A percentile compares a stretch with the other conserved stretches of the same genome.
Evolutionary conservation across 2,113 vertebrate species (phyloP).

Genomic region (Agapornis roseicollis): DNA sequence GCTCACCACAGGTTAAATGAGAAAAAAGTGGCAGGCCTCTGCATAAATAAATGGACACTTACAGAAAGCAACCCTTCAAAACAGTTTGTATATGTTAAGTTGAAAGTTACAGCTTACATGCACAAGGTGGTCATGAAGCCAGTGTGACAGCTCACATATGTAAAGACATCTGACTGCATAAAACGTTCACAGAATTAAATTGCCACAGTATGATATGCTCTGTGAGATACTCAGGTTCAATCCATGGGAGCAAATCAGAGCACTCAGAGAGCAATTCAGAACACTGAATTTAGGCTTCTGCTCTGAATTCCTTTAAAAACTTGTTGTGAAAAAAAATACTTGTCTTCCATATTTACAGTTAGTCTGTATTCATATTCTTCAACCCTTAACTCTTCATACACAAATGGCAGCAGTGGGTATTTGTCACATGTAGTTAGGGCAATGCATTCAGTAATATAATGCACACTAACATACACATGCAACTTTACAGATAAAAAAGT

Average conservation of each 20-base stretch:
- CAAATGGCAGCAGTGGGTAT: background rate
- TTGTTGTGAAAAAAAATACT: background rate
- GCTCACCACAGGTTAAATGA: background rate
- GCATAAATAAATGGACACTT: background rate
- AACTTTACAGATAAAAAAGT: background rate
- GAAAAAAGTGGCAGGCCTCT: background rate
- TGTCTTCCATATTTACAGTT: background rate
- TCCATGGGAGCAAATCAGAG: background rate
- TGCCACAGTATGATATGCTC: fast-evolving
- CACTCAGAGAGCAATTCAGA: background rate
- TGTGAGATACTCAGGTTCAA: background rate
- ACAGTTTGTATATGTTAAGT: background rate
- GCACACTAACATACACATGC: background rate
- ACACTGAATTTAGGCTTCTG: background rate
- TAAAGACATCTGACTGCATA: background rate
- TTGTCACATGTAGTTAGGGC: background rate
- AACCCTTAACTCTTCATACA: background rate
- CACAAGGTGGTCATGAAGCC: background rate
- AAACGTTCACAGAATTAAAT: background rate
- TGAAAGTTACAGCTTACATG: background rate
- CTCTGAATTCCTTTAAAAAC: background rate
- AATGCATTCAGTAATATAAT: background rate
- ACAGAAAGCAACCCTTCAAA: background rate
- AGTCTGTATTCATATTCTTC: background rate
- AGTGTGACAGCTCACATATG: background rate